Evolutionary conservation across 64 coral and sea anemone genomes (phyloP).

Genomic region (Acropora yongei): DNA sequence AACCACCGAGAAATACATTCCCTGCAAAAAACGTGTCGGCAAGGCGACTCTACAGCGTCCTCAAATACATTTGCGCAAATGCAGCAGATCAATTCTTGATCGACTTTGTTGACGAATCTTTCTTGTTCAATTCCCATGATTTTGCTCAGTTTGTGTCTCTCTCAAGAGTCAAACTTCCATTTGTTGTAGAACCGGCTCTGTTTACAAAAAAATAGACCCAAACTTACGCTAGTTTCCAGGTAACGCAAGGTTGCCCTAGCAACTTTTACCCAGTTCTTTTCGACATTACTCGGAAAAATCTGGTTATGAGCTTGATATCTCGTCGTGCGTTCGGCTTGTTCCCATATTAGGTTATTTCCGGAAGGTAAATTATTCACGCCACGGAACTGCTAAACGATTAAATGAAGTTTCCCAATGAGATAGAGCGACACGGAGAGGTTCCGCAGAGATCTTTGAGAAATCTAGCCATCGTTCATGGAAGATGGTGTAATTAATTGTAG

Average conservation of each 20-base stretch:
- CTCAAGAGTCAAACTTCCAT: background rate
- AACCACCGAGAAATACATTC: constrained; percentile 68
- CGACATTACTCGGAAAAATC: background rate
- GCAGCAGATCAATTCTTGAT: constrained; percentile 61
- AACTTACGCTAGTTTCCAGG: constrained; percentile 1
- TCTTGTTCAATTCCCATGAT: constrained; percentile 67
- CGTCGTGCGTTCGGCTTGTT: background rate
- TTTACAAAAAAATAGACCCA: background rate
- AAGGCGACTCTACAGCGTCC: constrained; percentile 63
- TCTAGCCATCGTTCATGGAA: constrained; percentile 61
- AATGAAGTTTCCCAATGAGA: constrained; percentile 55
- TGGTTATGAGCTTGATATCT: background rate
- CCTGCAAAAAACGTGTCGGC: constrained; percentile 74
- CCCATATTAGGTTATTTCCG: constrained; percentile 50
- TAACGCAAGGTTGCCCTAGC: background rate
- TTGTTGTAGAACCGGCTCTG: background rate
- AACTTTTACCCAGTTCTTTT: background rate
- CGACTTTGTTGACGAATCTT: constrained; percentile 56
- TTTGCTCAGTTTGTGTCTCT: background rate
- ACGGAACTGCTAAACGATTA: constrained; percentile 35
- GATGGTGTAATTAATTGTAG: constrained; percentile 22
- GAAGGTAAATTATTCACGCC: constrained; percentile 52
- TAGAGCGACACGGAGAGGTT: background rate
- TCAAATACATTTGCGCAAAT: constrained; percentile 68
- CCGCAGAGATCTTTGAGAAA: constrained; percentile 44